Evolutionary conservation across 1,140 invertebrate genomes (phyloP).

Genomic region (Neocloeon triangulifer): DNA sequence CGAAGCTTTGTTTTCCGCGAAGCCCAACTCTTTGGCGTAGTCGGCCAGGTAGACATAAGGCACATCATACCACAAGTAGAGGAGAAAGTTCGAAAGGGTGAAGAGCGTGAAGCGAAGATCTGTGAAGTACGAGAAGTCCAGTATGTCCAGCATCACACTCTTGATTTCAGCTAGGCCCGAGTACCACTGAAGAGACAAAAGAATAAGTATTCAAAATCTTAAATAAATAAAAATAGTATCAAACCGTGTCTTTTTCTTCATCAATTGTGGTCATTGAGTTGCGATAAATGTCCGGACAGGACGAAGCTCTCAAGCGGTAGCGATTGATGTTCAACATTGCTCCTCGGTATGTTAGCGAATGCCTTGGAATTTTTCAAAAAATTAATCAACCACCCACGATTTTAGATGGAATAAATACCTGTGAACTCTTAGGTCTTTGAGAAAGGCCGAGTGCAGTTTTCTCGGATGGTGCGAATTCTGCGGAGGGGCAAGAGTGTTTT

Average conservation of each 20-base stretch:
- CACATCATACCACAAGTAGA: constrained; percentile 76
- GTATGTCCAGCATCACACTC: constrained; percentile 47
- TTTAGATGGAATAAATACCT: constrained; percentile 12
- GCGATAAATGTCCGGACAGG: constrained; percentile 72
- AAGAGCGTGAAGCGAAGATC: constrained; percentile 55
- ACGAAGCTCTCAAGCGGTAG: constrained; percentile 62
- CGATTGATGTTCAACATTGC: constrained; percentile 57
- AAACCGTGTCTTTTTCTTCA: constrained; percentile 45
- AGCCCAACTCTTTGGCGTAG: constrained; percentile 44
- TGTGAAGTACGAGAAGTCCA: constrained; percentile 55
- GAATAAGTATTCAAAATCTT: neutral
- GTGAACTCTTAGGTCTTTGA: constrained; percentile 45
- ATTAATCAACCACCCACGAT: neutral
- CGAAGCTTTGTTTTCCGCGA: constrained; percentile 44
- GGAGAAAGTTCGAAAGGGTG: constrained; percentile 59
- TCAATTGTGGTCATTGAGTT: constrained; percentile 72
- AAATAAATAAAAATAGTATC: constrained; percentile 7
- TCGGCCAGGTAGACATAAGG: constrained; percentile 70
- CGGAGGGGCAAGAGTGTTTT: constrained; percentile 14
- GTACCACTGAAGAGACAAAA: constrained; percentile 29
- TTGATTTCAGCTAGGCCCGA: constrained; percentile 50
- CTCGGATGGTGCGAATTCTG: constrained; percentile 22
- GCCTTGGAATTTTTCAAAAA: constrained; percentile 20
- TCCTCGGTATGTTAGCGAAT: constrained; percentile 61
- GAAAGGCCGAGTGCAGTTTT: constrained; percentile 31